Evolutionary conservation across 2,797 vertebrate genomes (phyloP), one percentile per base, ranked within the genome.

Genomic region (Euphonia xanthogaster): DNA sequence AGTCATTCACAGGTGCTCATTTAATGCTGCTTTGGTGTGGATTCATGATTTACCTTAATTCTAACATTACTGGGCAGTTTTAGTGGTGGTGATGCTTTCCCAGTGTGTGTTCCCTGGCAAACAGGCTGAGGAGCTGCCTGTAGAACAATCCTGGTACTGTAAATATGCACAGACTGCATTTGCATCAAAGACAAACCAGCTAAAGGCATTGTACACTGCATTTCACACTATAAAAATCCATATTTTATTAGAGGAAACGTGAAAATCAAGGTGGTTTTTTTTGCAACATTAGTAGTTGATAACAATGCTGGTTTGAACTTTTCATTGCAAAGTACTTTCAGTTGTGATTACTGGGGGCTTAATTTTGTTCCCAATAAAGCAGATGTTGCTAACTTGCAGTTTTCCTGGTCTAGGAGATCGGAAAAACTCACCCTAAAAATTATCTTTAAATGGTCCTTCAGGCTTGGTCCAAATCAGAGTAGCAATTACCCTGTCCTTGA

Each of bases 121-220:
- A 77, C 0, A 2, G 53, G 22, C 42, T 25, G 39, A 50, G 73
- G 53, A 53, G 45, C 37, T 74, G 57, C 42, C 25, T 88, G 61
- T 33, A 11, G 53, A 77, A 70, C n/a, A 48, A 17, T 47, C 8
- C 2, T 1, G 0, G 44, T 31, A 17, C 25, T 39, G 65, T 72
- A 71, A 74, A 67, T 63, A 55, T 19, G 16, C 42, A 72, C 62
- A 57, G 37, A 45, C 20, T 50, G 27, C 51, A 54, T 71, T 51
- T 81, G n/a, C 60, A 61, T 48, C 33, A 55, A 82, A 94, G 40
- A 28, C 31, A 91, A 80, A 55, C 21, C 40, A 79, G 25, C n/a
- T 19, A 27, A 87, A 86, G 53, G 23, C 45, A 86, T n/a, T 1
- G 1, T 39, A 11, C 0, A 0, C 17, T 57, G 5, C 6, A 55